Evolutionary conservation across 2,888 invertebrate species (phyloP).

Genomic region (Alloplasta piceator): DNA sequence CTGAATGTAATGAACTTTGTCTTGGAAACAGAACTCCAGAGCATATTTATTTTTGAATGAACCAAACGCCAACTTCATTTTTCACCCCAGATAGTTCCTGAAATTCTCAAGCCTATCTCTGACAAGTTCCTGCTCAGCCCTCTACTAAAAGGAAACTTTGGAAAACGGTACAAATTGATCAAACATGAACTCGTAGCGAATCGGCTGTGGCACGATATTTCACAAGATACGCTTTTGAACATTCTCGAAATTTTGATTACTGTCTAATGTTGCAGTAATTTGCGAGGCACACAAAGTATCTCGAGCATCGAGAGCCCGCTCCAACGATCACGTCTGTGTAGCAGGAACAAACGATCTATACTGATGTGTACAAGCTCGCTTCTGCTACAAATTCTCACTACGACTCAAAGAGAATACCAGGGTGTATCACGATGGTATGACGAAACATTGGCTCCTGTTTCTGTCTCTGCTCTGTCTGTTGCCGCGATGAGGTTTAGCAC

Average conservation of each 20-base stretch:
- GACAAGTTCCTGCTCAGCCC: too few relatives aligned
- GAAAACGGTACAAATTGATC: too few relatives aligned
- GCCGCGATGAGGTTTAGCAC: conserved; percentile 25
- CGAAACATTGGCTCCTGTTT: conserved; percentile 28
- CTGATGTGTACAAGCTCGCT: conserved; percentile 37
- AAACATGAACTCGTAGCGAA: too few relatives aligned
- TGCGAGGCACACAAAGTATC: conserved; percentile 30
- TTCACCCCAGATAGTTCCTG: too few relatives aligned
- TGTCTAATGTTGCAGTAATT: conserved; percentile 46
- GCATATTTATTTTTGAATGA: too few relatives aligned
- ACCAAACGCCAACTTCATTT: too few relatives aligned
- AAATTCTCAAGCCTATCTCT: too few relatives aligned
- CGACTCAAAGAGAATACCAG: conserved; percentile 61
- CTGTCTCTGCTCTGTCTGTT: conserved; percentile 42
- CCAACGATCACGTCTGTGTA: conserved; percentile 18
- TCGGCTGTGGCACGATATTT: too few relatives aligned
- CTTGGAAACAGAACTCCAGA: too few relatives aligned
- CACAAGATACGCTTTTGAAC: conserved; percentile 13
- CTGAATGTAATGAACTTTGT: too few relatives aligned
- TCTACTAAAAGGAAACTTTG: too few relatives aligned
- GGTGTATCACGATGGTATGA: conserved; percentile 4
- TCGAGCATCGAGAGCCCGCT: conserved; percentile 27
- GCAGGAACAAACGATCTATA: conserved; percentile 59
- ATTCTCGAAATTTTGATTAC: conserved; percentile 29
- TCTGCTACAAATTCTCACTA: conserved; percentile 45